phyloP scores from a whole-genome alignment of 2,888 invertebrate genomes.

The Parnassius orleans region DNA sequence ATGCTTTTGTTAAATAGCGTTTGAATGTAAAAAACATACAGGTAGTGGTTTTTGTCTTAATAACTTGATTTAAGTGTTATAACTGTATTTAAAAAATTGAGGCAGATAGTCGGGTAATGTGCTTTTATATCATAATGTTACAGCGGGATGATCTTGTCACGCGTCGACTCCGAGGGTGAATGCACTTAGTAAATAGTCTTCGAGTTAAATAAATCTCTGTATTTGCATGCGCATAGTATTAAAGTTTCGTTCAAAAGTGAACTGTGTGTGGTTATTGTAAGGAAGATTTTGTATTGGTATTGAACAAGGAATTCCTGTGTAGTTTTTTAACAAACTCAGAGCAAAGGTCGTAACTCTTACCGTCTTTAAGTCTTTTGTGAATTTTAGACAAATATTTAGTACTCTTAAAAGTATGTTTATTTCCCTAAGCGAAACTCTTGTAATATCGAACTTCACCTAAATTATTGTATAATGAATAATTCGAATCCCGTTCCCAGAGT shows the following conservation, averaged over 20 bases:
- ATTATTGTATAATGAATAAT: no score
- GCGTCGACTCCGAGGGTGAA: constrained; percentile 57
- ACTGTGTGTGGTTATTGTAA: background rate
- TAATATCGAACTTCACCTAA: no score
- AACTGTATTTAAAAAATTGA: constrained; percentile 2
- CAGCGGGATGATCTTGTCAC: constrained; percentile 66
- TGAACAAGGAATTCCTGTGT: background rate
- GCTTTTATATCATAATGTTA: constrained; percentile 47
- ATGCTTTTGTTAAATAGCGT: background rate
- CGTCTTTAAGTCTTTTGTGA: constrained; percentile 8
- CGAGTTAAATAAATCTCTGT: constrained; percentile 54
- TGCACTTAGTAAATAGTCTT: constrained; percentile 60
- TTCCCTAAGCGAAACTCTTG: no score
- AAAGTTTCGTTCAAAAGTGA: constrained; percentile 3
- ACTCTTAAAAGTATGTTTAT: no score
- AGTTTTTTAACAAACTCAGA: background rate
- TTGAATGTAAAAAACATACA: background rate
- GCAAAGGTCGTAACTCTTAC: constrained; percentile 2
- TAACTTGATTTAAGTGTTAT: constrained; percentile 7
- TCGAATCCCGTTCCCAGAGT: no score
- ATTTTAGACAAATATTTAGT: constrained; percentile 6
- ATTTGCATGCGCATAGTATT: constrained; percentile 34
- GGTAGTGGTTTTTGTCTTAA: constrained; percentile 5
- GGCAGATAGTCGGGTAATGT: constrained; percentile 6
- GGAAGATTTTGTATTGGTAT: background rate